Base-by-base conservation (phyloP, 2,113 vertebrate species). In the Polyodon spathula region DNA sequence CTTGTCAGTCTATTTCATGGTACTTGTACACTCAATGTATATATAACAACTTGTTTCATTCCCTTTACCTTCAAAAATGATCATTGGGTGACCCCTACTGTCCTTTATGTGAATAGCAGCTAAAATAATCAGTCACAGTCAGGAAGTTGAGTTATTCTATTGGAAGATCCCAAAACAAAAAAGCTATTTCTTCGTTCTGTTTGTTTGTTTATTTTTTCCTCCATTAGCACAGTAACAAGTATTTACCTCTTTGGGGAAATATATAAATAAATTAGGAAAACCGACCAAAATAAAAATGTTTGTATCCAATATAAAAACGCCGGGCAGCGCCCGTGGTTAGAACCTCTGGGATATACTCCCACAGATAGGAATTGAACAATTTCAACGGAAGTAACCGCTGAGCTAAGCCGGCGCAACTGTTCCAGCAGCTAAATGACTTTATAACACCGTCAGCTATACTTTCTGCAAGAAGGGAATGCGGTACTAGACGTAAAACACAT, bases 341-440 rank as follows among this genome's bases (percentile, higher is more conserved):
- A 60, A 17, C 46, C 14, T 0, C 16, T 1, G 9, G 12, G 27
- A 27, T 27, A 27, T 27, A 27, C 27, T 7, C 54, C 8, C 10
- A 6, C 39, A 15, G 6, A 4, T 4, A 48, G 1, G 4, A 2
- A 0, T 5, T 37, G 6, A 0, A 37, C 6, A 3, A 1, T 0
- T 6, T 4, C 9, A 2, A 1, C 1, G 0, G 71, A 69, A 68
- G 71, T 70, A 72, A 67, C 70, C 68, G 16, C 40, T 70, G 70
- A 76, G 64, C 62, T 67, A 71, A 44, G 46, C 69, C 55, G 56
- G 54, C 60, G 60, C 44, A 1, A 0, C 3, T 1, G 1, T 1
- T 2, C 27, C 3, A 27, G 27, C 27, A 3, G 3, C 2, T 27
- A 27, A 27, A 27, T 27, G 27, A 3, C 27, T 27, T 27, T 27